These are phyloP conservation scores for Oceanodroma tethys DNA, from an alignment of 2,113 vertebrate species.

Conservation along the genomic window DNA sequence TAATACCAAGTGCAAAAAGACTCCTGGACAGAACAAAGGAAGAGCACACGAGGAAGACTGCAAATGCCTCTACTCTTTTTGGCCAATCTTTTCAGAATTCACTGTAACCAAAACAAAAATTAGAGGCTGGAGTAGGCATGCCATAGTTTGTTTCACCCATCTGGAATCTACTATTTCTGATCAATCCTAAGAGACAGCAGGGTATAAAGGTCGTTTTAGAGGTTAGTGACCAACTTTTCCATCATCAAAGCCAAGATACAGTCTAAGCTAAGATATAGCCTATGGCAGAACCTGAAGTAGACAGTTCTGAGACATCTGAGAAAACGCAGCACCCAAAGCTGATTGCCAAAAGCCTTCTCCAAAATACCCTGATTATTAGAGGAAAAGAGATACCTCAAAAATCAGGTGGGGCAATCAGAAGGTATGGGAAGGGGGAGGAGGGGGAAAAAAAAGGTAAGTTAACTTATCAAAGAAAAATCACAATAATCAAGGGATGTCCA, in stretches of 20 bases:
- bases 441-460: fast-evolving
- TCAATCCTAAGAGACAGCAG: background rate
- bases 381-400: background rate
- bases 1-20: background rate
- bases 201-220: background rate
- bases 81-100: background rate
- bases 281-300: background rate
- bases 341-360: background rate
- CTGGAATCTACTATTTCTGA: background rate
- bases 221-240: background rate
- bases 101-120: background rate
- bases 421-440: fast-evolving
- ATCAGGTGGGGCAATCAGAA: background rate
- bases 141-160: background rate
- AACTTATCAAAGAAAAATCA: background rate
- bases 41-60: background rate
- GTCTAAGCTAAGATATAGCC: background rate
- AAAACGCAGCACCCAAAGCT: background rate
- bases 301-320: background rate
- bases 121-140: background rate
- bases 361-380: background rate
- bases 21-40: background rate
- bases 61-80: background rate
- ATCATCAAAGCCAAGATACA: background rate
- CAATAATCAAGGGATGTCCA: background rate